phyloP scores from a whole-genome alignment of 2,797 vertebrate species.

The Rhadinocentrus ornatus region DNA sequence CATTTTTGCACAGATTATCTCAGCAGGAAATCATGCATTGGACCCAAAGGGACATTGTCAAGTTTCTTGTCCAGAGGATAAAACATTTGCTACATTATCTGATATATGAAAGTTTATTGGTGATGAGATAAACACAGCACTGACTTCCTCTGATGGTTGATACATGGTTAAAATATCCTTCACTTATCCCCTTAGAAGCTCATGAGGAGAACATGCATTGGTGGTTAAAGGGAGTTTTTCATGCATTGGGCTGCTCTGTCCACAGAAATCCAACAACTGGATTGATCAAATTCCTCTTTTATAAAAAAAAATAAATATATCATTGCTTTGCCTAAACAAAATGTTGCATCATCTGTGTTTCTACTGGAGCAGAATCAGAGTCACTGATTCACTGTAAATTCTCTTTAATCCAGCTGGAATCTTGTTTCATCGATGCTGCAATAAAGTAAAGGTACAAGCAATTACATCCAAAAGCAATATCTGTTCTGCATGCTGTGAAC shows the following conservation, averaged over 20 bases:
- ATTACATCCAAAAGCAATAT: slow-evolving; percentile 43
- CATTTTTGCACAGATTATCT: slow-evolving; percentile 34
- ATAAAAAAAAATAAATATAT: slow-evolving; percentile 23
- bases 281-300: slow-evolving; percentile 30
- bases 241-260: slow-evolving; percentile 1
- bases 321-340: slow-evolving; percentile 26
- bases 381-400: slow-evolving; percentile 25
- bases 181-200: not conserved
- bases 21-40: slow-evolving; percentile 23
- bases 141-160: slow-evolving; percentile 25
- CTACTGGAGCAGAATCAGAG: slow-evolving; percentile 33
- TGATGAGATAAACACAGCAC: slow-evolving; percentile 27
- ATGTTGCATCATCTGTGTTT: slow-evolving; percentile 50
- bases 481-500: slow-evolving; percentile 13
- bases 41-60: slow-evolving; percentile 17
- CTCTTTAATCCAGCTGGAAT: slow-evolving; percentile 34
- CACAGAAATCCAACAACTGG: slow-evolving; percentile 28
- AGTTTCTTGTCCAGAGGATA: slow-evolving; percentile 16
- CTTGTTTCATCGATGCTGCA: slow-evolving; percentile 23
- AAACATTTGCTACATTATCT: slow-evolving; percentile 2
- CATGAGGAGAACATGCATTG: slow-evolving; percentile 3
- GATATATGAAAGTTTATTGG: slow-evolving; percentile 26
- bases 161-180: slow-evolving; percentile 13
- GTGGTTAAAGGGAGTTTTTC: slow-evolving; percentile 8
- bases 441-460: slow-evolving; percentile 24